Conservation (phyloP, 2,113 vertebrate species). For the Lipophrys pholis region DNA sequence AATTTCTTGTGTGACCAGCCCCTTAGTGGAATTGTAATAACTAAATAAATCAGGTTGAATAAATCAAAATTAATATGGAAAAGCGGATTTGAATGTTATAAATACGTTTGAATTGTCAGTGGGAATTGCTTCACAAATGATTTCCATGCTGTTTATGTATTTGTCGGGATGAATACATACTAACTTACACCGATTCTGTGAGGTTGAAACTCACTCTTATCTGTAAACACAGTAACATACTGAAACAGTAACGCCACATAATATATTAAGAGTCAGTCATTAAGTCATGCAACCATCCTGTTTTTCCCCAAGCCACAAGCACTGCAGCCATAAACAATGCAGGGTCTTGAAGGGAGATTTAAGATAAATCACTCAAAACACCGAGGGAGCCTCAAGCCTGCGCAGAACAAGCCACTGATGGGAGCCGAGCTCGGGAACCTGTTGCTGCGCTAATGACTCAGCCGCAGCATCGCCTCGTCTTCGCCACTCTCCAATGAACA, state of each 20-base stretch:
- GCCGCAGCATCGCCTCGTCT: background rate
- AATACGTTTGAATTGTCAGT: too few relatives aligned
- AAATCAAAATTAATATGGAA: too few relatives aligned
- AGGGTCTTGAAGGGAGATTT: background rate
- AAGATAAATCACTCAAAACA: background rate
- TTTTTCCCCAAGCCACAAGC: background rate
- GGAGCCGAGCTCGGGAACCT: conserved; percentile 6
- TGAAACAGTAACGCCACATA: background rate
- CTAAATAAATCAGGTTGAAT: too few relatives aligned
- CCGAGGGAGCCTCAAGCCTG: background rate
- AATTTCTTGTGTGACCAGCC: too few relatives aligned
- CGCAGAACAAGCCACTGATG: background rate
- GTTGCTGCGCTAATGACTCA: conserved; percentile 17
- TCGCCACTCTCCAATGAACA: conserved; percentile 13
- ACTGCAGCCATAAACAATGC: background rate
- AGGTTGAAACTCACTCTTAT: too few relatives aligned
- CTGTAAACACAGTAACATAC: background rate
- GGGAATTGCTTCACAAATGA: too few relatives aligned
- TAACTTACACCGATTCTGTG: too few relatives aligned
- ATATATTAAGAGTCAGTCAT: background rate
- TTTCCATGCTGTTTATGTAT: too few relatives aligned
- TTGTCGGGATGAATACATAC: too few relatives aligned
- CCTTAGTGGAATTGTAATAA: too few relatives aligned
- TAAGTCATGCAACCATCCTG: background rate
- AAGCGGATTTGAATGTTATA: too few relatives aligned